A percentile compares a stretch with the other conserved stretches of the same genome.
These are phyloP conservation scores for Kradibia gibbosae DNA, from an alignment of 1,140 invertebrate species.

Conservation along the genomic window DNA sequence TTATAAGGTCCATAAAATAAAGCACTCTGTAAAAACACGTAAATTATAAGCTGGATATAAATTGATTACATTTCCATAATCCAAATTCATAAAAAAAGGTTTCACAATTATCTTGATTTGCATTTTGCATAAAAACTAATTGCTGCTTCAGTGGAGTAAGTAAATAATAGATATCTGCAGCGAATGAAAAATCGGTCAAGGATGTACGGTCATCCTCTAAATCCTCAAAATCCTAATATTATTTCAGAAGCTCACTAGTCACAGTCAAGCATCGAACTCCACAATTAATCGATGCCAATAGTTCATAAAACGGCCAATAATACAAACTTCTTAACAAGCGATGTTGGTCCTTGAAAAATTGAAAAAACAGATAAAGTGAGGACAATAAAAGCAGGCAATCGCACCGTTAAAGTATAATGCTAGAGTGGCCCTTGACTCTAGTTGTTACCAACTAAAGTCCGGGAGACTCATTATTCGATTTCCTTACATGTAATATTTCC, in stretches of 20 bases:
- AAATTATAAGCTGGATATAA: too few species aligned
- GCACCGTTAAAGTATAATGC: constrained; percentile 64
- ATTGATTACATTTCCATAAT: too few species aligned
- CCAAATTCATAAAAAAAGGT: too few species aligned
- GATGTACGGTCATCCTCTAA: neutral
- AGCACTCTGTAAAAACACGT: too few species aligned
- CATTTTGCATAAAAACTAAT: too few species aligned
- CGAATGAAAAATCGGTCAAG: neutral
- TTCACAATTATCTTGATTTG: too few species aligned
- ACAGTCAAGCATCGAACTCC: neutral
- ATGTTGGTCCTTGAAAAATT: constrained; percentile 50
- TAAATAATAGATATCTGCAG: too few species aligned
- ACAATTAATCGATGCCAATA: constrained; percentile 1
- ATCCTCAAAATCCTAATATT: neutral
- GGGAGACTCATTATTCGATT: constrained; percentile 69
- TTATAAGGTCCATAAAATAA: too few species aligned
- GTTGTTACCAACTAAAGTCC: constrained; percentile 68
- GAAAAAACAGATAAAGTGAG: constrained; percentile 54
- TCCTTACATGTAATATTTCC: constrained; percentile 39
- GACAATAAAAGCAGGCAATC: constrained; percentile 70
- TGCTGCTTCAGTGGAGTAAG: too few species aligned
- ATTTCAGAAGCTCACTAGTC: neutral
- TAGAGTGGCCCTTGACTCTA: constrained; percentile 71
- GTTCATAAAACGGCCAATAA: neutral
- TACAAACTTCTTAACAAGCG: constrained; percentile 21